These are phyloP conservation scores for Drosophila meridiana DNA, from an alignment of 2,888 invertebrate genomes.

Conservation along the genomic window DNA sequence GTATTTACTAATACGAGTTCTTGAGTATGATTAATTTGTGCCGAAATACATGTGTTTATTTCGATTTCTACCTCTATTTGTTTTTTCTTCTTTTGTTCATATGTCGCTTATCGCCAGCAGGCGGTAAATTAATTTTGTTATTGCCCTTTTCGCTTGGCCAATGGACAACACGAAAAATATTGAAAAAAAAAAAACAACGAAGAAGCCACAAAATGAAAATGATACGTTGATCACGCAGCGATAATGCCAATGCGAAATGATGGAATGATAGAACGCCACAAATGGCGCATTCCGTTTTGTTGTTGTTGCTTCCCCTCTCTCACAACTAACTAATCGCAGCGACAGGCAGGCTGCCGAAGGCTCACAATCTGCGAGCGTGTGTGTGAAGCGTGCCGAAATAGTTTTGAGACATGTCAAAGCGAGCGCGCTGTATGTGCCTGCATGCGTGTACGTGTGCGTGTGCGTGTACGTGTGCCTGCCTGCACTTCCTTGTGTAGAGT, in stretches of 20 bases:
- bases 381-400: constrained; percentile 33
- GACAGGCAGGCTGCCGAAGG: constrained; percentile 32
- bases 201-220: constrained; percentile 53
- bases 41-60: constrained; percentile 21
- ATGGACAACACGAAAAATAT: constrained; percentile 54
- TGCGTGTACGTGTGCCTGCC: constrained; percentile 7
- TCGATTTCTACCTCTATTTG: background rate
- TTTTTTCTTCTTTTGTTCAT: constrained; percentile 4
- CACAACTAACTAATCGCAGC: constrained; percentile 1
- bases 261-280: constrained; percentile 26
- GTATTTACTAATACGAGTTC: constrained; percentile 38
- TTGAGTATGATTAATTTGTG: constrained; percentile 56
- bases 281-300: constrained; percentile 27
- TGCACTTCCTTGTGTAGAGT: constrained; percentile 44
- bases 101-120: constrained; percentile 38
- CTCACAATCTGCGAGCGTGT: constrained; percentile 1
- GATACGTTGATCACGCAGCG: constrained; percentile 66
- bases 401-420: constrained; percentile 38
- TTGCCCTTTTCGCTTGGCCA: constrained; percentile 18
- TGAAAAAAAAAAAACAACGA: constrained; percentile 17
- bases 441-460: constrained; percentile 4
- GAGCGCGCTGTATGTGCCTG: constrained; percentile 7
- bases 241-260: constrained; percentile 49
- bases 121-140: constrained; percentile 41
- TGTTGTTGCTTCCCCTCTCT: background rate